Evolutionary conservation across 1,140 invertebrate genomes (phyloP).

Genomic region (Eufriesea mexicana): DNA sequence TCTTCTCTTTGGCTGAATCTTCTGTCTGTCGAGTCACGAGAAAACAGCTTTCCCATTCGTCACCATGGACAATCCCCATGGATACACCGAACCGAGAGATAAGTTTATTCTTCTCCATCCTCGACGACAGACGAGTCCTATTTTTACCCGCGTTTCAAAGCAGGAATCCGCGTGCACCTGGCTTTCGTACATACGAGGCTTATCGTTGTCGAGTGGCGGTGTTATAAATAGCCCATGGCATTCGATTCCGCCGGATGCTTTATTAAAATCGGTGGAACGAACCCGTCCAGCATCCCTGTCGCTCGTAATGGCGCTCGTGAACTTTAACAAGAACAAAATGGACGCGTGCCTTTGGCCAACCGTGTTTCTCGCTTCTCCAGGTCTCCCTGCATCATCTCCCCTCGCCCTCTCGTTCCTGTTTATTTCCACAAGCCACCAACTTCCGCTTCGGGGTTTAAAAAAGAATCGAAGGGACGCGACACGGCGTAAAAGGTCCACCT

Average conservation of each 20-base stretch:
- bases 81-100: no score
- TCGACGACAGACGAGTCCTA: background rate
- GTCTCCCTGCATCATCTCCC: background rate
- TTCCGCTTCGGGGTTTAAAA: no score
- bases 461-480: no score
- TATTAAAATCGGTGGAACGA: slow-evolving; percentile 48
- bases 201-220: slow-evolving; percentile 30
- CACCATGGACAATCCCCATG: no score
- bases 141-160: background rate
- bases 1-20: background rate
- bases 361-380: background rate
- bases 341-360: slow-evolving; percentile 6
- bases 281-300: background rate
- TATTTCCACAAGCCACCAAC: background rate
- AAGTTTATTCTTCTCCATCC: background rate
- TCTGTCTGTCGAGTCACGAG: background rate
- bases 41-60: no score
- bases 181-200: background rate
- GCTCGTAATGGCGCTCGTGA: slow-evolving; percentile 16
- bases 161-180: background rate
- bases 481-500: background rate
- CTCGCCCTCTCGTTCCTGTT: background rate
- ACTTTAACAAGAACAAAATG: slow-evolving; percentile 41
- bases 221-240: slow-evolving; percentile 32
- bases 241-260: slow-evolving; percentile 44